These are phyloP conservation scores for Micropoecilia bifurca DNA, from an alignment of 2,797 vertebrate genomes.

Conservation along the genomic window DNA sequence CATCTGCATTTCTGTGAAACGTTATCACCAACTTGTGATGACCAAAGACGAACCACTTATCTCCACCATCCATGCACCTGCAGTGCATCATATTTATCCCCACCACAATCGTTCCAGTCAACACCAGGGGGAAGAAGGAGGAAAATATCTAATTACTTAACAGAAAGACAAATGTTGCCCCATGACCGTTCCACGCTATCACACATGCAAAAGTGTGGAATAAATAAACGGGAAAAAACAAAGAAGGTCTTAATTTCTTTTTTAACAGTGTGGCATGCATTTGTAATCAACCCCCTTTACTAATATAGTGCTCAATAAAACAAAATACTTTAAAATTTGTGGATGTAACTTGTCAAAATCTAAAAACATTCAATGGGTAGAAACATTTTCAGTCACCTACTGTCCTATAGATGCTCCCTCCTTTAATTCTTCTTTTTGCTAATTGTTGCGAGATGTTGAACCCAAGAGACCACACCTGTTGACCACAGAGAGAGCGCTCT, in stretches of 20 bases:
- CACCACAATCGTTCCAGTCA: not conserved
- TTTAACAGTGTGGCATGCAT: not conserved
- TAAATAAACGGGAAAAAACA: no score
- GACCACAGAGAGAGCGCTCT: slow-evolving; percentile 65
- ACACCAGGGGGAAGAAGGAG: not conserved
- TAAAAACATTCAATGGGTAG: not conserved
- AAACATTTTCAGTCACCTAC: not conserved
- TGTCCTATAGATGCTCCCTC: not conserved
- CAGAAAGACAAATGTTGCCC: not conserved
- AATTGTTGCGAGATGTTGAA: slow-evolving; percentile 36
- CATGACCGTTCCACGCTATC: not conserved
- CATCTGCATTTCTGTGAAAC: not conserved
- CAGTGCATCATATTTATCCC: not conserved
- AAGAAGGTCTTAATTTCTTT: not conserved
- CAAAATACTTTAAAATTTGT: not conserved
- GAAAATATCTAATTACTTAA: not conserved
- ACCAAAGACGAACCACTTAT: not conserved
- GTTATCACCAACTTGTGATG: not conserved
- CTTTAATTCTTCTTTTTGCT: slow-evolving; percentile 27
- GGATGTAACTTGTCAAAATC: not conserved
- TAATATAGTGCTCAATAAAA: not conserved
- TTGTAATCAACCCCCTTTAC: not conserved
- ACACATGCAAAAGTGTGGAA: not conserved
- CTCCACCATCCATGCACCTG: not conserved
- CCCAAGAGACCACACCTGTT: slow-evolving; percentile 74